Conservation (phyloP, 2,888 invertebrate species). For the Toxonevra muliebris region DNA sequence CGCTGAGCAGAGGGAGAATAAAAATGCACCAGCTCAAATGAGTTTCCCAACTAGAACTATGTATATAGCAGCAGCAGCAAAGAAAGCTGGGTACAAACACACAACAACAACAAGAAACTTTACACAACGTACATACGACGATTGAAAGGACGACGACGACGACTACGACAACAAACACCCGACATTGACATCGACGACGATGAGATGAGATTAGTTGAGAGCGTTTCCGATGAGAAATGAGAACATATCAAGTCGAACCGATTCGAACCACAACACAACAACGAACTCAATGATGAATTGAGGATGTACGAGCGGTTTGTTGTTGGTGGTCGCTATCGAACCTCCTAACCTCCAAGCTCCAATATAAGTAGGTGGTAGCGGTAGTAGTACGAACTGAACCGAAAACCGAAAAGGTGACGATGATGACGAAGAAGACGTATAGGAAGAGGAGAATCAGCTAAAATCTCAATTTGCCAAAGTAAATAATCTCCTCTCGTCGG, state of each 20-base stretch:
- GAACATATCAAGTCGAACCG: too few species aligned
- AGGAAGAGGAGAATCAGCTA: not conserved
- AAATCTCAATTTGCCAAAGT: conserved; percentile 33
- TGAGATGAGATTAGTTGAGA: not conserved
- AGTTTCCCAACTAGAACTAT: not conserved
- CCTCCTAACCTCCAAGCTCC: too few species aligned
- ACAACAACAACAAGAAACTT: conserved; percentile 4
- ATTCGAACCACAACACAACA: not conserved
- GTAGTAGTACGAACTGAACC: not conserved
- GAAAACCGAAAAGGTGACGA: not conserved
- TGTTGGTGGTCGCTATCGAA: not conserved
- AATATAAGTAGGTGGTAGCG: too few species aligned
- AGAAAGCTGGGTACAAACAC: not conserved
- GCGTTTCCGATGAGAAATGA: too few species aligned
- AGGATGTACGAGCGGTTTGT: not conserved
- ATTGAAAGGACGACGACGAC: not conserved
- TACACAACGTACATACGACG: not conserved
- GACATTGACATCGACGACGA: not conserved
- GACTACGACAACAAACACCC: not conserved
- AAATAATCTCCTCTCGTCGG: conserved; percentile 24
- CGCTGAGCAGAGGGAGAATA: not conserved
- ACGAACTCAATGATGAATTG: not conserved
- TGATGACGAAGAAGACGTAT: not conserved
- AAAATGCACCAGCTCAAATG: not conserved
- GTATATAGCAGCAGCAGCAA: too few species aligned